Base-by-base conservation (phyloP, 2,113 vertebrate genomes). In the Leptobrachium ailaonicum region DNA sequence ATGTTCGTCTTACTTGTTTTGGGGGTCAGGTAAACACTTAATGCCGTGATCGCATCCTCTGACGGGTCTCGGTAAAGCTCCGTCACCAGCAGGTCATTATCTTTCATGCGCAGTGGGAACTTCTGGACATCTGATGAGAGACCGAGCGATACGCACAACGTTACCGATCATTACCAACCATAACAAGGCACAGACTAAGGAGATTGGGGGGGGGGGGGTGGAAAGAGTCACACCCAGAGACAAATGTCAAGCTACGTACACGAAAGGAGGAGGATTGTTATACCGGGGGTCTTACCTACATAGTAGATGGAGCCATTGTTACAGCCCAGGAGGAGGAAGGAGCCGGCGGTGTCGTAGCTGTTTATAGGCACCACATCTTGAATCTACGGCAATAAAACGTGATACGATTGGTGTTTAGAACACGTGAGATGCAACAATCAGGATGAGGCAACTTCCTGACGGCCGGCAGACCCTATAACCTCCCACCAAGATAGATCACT, bases 261-360 rank as follows among this genome's bases (percentile, higher is more conserved):
- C 1, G 20, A 32, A 32, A 32, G 20, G 20, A 1, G 20, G 20
- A 32, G 20, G 20, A 32, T 32, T 32, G 20, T 32, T 32, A 32
- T 32, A 32, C 2, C 20, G 6, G 60, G 60, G 47, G 8, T n/a
- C 91, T 88, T 76, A 96, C 96, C 96, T 2, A 98, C 94, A 0
- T 97, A 97, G 84, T 96, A 97, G 89, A 98, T 96, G 78, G 95
- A 95, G 2, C 96, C 96, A 0, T 97, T 97, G 90, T 92, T 95
- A 84, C 96, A 97, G 47, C 96, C 96, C 0, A 98, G 90, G 75
- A 97, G 94, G 44, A 98, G 93, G 89, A 96, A 95, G 78, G 96
- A 97, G 10, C 96, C 96, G 0, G 96, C 96, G 0, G 96, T 95
- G 2, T 97, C 96, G 0, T 95, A 96, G 83, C 96, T 97, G 87